Evolutionary conservation across 2,113 vertebrate genomes (phyloP), one percentile per base, ranked within the genome.

Genomic region (Misgurnus mizolepis): DNA sequence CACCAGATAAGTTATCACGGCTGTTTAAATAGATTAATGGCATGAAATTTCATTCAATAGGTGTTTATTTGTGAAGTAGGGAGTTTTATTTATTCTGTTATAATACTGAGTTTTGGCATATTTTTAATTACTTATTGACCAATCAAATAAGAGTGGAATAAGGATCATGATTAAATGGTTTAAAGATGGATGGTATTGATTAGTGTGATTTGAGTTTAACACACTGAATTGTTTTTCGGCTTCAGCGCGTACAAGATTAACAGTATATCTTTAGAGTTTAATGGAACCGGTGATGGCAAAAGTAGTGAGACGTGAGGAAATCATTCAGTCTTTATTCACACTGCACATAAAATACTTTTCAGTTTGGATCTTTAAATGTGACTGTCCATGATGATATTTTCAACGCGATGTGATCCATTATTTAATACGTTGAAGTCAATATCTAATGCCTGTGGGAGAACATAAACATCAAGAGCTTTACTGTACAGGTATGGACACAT

Each of bases 71-170:
- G 39, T 43, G 55, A 75, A 60, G 61, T 45, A 10, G 14, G 68
- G 58, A 50, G 53, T 2, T n/a, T 79, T 74, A 65, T 80, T 64
- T 67, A 73, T 55, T 88, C 65, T 66, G 85, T 86, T 80, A 75
- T 75, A 80, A 85, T 83, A 85, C 74, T 78, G 74, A 43, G 7
- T 40, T 74, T 66, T 85, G 85, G 77, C 78, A 80, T 62, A 67
- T 84, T 27, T 67, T 67, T 81, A 83, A 87, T 83, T 85, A 71
- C 82, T 84, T 89, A 85, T 87, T 87, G 89, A 89, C 80, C 76
- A 62, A 65, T 78, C 76, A 83, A 56, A 61, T 65, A 78, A 81
- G 72, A 85, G 79, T 71, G 18, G 56, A 73, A 53, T 71, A 45
- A 43, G 14, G 6, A 14, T 41, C 50, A 70, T 61, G 76, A 82